A percentile compares a stretch with the other conserved stretches of the same genome.
Evolutionary conservation across 2,113 vertebrate species (phyloP).

Genomic region (Siphamia tubifer): DNA sequence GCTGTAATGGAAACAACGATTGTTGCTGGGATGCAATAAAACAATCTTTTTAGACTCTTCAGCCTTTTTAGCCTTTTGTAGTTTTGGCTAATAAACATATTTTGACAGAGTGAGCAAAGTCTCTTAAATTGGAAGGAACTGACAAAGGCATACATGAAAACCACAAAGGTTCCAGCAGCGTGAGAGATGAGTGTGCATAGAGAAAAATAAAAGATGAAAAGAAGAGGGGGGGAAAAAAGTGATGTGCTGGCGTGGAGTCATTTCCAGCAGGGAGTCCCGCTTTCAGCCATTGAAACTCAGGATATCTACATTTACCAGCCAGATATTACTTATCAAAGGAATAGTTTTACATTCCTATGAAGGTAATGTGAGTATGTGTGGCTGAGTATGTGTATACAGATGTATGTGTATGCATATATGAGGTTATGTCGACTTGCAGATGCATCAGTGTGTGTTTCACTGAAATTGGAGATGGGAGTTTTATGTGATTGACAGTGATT

Average conservation of each 20-base stretch:
- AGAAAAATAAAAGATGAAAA: slow-evolving; percentile 4
- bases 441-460: slow-evolving; percentile 7
- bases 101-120: neutral
- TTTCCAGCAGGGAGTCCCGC: slow-evolving; percentile 27
- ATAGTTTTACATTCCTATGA: slow-evolving; percentile 17
- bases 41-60: too few species aligned
- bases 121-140: neutral
- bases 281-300: neutral
- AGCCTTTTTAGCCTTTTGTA: neutral
- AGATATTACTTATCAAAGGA: slow-evolving; percentile 31
- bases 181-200: neutral
- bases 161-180: neutral
- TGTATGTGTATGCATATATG: neutral
- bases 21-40: too few species aligned
- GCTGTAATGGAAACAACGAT: too few species aligned
- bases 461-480: slow-evolving; percentile 34
- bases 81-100: neutral
- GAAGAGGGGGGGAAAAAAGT: neutral
- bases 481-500: slow-evolving; percentile 56
- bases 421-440: slow-evolving; percentile 16
- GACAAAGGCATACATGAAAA: neutral
- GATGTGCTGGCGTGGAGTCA: slow-evolving; percentile 19
- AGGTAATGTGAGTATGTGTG: slow-evolving; percentile 25
- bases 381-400: neutral
- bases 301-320: slow-evolving; percentile 38